Percentiles rank a stretch among this genome's conserved stretches.
These are phyloP conservation scores for Idaea straminata DNA, from an alignment of 2,888 invertebrate genomes.

Conservation along the genomic window DNA sequence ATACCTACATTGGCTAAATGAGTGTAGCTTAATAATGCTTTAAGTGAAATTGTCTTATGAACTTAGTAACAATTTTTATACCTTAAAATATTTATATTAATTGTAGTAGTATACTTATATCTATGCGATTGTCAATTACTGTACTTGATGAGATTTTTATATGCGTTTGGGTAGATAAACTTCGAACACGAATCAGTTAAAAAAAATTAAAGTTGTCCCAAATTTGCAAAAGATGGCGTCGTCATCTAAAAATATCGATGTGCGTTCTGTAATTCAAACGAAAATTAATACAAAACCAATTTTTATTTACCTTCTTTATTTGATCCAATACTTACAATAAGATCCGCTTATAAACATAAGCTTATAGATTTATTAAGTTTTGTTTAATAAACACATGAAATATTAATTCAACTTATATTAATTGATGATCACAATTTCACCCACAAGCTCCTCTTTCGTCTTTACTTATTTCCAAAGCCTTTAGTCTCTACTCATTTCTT, in stretches of 20 bases:
- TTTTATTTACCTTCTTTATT: not conserved
- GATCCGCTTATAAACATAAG: no score
- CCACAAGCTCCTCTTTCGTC: not conserved
- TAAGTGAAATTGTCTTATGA: slow-evolving; percentile 77
- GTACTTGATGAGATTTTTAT: slow-evolving; percentile 47
- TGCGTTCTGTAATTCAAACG: not conserved
- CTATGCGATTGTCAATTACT: slow-evolving; percentile 71
- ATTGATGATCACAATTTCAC: not conserved
- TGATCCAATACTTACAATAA: no score
- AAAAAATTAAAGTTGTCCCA: slow-evolving; percentile 4
- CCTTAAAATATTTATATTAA: slow-evolving; percentile 65
- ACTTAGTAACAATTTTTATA: slow-evolving; percentile 68
- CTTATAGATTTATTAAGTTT: slow-evolving; percentile 10
- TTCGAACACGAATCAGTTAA: slow-evolving; percentile 26
- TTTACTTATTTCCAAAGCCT: not conserved
- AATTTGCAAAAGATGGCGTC: not conserved
- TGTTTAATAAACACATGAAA: slow-evolving; percentile 13
- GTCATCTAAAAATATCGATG: not conserved
- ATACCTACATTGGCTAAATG: not conserved
- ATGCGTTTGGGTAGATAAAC: slow-evolving; percentile 34
- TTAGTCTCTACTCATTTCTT: no score
- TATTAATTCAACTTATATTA: not conserved
- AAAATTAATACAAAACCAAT: not conserved
- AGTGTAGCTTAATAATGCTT: slow-evolving; percentile 72
- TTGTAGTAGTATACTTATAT: slow-evolving; percentile 57